phyloP scores from a whole-genome alignment of 1,140 invertebrate genomes.

The Lutraria rhynchaena region DNA sequence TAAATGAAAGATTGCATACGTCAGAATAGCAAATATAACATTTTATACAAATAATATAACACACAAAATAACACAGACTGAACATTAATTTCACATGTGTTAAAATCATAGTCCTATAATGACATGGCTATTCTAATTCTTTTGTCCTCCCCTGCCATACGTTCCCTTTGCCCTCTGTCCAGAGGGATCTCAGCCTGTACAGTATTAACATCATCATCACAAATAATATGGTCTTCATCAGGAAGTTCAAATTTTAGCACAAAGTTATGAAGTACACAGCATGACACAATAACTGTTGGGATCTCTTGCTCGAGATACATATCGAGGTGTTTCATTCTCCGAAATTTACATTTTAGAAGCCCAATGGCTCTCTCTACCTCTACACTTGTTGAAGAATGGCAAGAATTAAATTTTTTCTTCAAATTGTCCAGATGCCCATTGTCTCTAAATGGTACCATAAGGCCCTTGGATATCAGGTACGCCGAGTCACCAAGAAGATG shows the following conservation, averaged over 20 bases:
- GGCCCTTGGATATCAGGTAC: not conserved
- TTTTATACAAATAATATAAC: too few species aligned
- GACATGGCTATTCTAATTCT: not conserved
- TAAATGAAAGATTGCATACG: too few species aligned
- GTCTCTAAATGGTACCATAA: slow-evolving; percentile 4
- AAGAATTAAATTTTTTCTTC: not conserved
- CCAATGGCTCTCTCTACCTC: not conserved
- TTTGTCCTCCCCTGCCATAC: not conserved
- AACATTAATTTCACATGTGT: too few species aligned
- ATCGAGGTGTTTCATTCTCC: not conserved
- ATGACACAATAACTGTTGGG: too few species aligned
- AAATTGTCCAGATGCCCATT: slow-evolving; percentile 3
- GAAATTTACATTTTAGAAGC: not conserved
- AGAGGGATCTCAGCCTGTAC: too few species aligned
- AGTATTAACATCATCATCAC: too few species aligned
- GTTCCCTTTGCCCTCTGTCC: too few species aligned
- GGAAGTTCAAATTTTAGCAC: not conserved
- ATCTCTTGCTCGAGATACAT: slow-evolving; percentile 9
- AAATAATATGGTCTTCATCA: too few species aligned
- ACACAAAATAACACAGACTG: too few species aligned
- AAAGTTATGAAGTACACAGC: not conserved
- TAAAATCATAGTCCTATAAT: too few species aligned
- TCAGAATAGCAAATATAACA: too few species aligned
- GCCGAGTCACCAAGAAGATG: too few species aligned
- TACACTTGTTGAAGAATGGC: not conserved